A percentile compares a stretch with the other conserved stretches of the same genome.
Conservation (phyloP, 2,113 vertebrate genomes). For the Sialia sialis region DNA sequence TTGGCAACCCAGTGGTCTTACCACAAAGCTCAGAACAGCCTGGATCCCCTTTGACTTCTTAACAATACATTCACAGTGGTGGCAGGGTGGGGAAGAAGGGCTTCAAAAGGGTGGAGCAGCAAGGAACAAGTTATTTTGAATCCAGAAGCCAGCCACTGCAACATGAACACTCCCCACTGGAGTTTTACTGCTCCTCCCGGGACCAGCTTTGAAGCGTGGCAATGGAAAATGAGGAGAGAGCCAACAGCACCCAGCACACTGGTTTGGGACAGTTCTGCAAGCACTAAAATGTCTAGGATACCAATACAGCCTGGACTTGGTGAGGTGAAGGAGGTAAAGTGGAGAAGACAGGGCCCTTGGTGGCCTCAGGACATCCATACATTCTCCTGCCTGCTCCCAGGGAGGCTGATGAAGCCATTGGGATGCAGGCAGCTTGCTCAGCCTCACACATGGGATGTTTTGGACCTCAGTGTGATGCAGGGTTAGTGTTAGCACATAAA, state of each 20-base stretch:
- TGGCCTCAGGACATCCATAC: accelerated
- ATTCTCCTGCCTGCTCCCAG: neutral
- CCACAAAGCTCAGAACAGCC: constrained; percentile 14
- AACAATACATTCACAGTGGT: constrained; percentile 30
- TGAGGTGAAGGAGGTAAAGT: neutral
- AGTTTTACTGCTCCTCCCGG: neutral
- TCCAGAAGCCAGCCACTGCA: neutral
- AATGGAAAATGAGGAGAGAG: neutral
- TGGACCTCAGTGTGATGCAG: neutral
- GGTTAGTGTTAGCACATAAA: neutral
- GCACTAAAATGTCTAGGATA: neutral
- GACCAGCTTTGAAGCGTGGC: neutral
- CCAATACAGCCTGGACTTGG: neutral
- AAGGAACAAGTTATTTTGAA: constrained; percentile 8
- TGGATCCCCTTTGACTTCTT: neutral
- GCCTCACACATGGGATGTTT: neutral
- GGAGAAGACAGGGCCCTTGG: neutral
- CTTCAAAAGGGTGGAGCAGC: constrained; percentile 30
- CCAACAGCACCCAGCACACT: neutral
- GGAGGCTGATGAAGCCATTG: neutral
- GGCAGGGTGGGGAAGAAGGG: neutral
- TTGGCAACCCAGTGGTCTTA: neutral
- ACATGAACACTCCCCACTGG: neutral
- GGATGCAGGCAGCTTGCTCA: neutral
- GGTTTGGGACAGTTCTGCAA: neutral